Percentiles rank a stretch among this genome's conserved stretches.
phyloP scores from a whole-genome alignment of 2,113 vertebrate species.

The Thalassoma bifasciatum region DNA sequence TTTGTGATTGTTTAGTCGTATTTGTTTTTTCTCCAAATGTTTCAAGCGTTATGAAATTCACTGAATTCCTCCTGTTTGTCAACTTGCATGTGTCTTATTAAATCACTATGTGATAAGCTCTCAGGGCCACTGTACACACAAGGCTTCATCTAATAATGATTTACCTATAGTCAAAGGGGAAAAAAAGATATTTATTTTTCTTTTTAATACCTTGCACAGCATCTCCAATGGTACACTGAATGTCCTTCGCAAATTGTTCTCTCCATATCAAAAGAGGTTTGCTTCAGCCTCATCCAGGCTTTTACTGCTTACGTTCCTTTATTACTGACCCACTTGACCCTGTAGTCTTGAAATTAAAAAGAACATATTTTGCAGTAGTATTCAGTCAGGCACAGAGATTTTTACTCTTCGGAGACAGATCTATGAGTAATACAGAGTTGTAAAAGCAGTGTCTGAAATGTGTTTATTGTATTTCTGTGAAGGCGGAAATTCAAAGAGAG shows the following conservation, averaged over 20 bases:
- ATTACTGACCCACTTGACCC: background rate
- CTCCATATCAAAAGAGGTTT: background rate
- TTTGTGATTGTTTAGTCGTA: too few species aligned
- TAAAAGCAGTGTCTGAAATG: background rate
- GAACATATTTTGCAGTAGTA: background rate
- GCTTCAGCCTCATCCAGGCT: background rate
- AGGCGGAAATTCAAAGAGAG: background rate
- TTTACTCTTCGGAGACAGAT: background rate
- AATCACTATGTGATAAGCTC: background rate
- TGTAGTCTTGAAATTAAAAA: background rate
- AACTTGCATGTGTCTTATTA: background rate
- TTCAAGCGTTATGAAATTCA: too few species aligned
- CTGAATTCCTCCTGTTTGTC: background rate
- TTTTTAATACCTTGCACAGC: background rate
- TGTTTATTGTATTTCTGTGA: too few species aligned
- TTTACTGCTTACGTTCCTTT: background rate
- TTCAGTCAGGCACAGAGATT: background rate
- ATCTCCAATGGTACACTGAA: background rate
- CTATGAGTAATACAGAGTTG: background rate
- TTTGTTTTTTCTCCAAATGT: too few species aligned
- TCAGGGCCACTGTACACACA: background rate
- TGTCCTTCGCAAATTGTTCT: background rate
- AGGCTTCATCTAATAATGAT: conserved; percentile 3
- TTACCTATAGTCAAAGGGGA: background rate
- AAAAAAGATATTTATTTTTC: background rate